phyloP scores from a whole-genome alignment of 2,797 vertebrate genomes.

The Chiloscyllium punctatum region DNA sequence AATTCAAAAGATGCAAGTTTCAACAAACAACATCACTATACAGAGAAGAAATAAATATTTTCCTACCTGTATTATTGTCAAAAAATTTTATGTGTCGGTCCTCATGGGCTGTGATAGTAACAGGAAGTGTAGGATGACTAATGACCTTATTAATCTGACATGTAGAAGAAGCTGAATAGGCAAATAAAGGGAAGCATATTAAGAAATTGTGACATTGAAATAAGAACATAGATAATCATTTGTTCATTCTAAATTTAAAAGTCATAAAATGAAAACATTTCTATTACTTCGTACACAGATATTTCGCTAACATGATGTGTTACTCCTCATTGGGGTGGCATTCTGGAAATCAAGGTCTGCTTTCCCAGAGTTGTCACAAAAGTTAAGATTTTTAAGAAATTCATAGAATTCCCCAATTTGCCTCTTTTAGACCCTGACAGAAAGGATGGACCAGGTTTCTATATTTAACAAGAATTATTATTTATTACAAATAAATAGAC shows the following conservation, averaged over 20 bases:
- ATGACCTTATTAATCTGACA: slow-evolving; percentile 94
- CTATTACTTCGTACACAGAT: not conserved
- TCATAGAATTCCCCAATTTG: too few species aligned
- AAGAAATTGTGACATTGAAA: not conserved
- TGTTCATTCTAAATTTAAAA: not conserved
- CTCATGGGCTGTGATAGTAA: slow-evolving; percentile 93
- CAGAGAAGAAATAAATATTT: not conserved
- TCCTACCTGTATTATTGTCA: slow-evolving; percentile 83
- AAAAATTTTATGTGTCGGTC: slow-evolving; percentile 96
- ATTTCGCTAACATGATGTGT: not conserved
- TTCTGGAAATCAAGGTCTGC: too few species aligned
- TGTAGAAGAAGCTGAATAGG: slow-evolving; percentile 57
- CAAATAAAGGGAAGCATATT: slow-evolving; percentile 43
- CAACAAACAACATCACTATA: not conserved
- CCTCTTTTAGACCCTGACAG: too few species aligned
- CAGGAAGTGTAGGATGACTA: slow-evolving; percentile 92
- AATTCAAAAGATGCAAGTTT: not conserved
- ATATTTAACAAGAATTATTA: too few species aligned
- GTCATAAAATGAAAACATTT: not conserved
- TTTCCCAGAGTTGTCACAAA: too few species aligned
- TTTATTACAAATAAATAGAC: too few species aligned
- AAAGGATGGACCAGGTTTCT: too few species aligned
- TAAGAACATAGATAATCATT: not conserved
- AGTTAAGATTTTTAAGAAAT: too few species aligned
- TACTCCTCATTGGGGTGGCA: not conserved